A percentile compares a stretch with the other conserved stretches of the same genome.
Evolutionary conservation across 2,888 invertebrate species (phyloP).

Genomic region (Mongoloraphidia duomilia): DNA sequence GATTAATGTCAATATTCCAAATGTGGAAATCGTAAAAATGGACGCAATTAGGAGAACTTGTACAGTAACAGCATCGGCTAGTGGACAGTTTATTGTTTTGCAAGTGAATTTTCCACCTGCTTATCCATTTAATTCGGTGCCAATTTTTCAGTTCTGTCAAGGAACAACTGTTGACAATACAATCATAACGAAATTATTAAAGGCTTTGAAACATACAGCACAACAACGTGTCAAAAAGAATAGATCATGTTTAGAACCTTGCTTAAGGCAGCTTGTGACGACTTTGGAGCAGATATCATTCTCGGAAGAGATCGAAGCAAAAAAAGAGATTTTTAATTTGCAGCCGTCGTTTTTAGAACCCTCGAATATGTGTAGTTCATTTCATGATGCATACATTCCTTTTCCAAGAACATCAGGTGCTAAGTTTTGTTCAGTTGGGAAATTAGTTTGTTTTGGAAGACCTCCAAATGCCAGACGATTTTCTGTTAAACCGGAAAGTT

Average conservation of each 20-base stretch:
- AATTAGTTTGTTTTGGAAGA: slow-evolving; percentile 74
- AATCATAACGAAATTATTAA: slow-evolving; percentile 58
- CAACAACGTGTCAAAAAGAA: slow-evolving; percentile 72
- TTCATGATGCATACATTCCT: slow-evolving; percentile 70
- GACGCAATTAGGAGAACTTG: slow-evolving; percentile 39
- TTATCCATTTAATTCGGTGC: slow-evolving; percentile 55
- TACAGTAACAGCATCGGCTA: slow-evolving; percentile 38
- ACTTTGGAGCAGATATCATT: slow-evolving; percentile 46
- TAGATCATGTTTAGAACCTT: slow-evolving; percentile 76
- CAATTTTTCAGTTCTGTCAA: slow-evolving; percentile 50
- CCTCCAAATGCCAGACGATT: slow-evolving; percentile 52
- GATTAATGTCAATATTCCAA: slow-evolving; percentile 59
- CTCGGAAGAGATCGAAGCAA: slow-evolving; percentile 23
- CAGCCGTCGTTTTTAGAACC: slow-evolving; percentile 18
- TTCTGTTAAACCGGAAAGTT: slow-evolving; percentile 55
- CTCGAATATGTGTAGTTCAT: slow-evolving; percentile 26
- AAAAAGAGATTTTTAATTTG: slow-evolving; percentile 15
- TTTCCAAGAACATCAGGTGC: slow-evolving; percentile 91
- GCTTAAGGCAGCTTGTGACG: slow-evolving; percentile 55
- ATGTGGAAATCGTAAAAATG: slow-evolving; percentile 44
- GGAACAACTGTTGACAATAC: slow-evolving; percentile 52
- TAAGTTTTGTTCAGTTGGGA: slow-evolving; percentile 77
- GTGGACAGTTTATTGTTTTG: slow-evolving; percentile 38
- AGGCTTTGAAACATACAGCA: slow-evolving; percentile 67
- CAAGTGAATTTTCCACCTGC: slow-evolving; percentile 55